Evolutionary conservation across 2,888 invertebrate species (phyloP).

Genomic region (Erebia epiphron): DNA sequence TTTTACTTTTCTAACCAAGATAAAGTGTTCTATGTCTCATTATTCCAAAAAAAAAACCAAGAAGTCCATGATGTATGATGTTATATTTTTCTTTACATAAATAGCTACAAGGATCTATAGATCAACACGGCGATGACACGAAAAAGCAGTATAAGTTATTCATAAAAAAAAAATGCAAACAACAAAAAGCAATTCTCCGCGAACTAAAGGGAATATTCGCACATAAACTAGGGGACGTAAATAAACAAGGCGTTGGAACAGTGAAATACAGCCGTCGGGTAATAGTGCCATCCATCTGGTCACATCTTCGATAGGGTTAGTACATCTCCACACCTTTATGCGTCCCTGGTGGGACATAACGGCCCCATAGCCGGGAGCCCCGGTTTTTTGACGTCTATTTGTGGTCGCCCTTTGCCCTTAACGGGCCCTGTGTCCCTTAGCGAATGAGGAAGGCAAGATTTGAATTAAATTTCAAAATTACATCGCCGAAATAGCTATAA

Average conservation of each 20-base stretch:
- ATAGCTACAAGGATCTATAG: background rate
- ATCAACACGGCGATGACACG: slow-evolving; percentile 24
- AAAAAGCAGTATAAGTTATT: slow-evolving; percentile 31
- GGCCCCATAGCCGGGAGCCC: slow-evolving; percentile 70
- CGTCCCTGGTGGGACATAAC: slow-evolving; percentile 78
- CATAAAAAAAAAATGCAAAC: slow-evolving; percentile 29
- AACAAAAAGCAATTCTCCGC: slow-evolving; percentile 38
- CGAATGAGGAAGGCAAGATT: slow-evolving; percentile 44
- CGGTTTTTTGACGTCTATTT: slow-evolving; percentile 82
- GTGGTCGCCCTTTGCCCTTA: slow-evolving; percentile 76
- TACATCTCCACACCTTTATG: slow-evolving; percentile 80
- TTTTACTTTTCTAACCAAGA: no score
- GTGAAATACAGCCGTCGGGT: slow-evolving; percentile 69
- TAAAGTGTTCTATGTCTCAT: no score
- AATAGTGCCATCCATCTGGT: slow-evolving; percentile 80
- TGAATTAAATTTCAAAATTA: slow-evolving; percentile 52
- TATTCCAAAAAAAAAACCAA: no score
- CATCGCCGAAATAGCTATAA: slow-evolving; percentile 24
- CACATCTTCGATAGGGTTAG: slow-evolving; percentile 82
- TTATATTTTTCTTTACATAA: no score
- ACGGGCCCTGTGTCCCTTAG: slow-evolving; percentile 62
- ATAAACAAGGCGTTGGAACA: slow-evolving; percentile 74
- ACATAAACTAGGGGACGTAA: slow-evolving; percentile 79
- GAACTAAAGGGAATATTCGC: slow-evolving; percentile 50
- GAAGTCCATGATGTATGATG: no score